These are phyloP conservation scores for Geococcyx californianus DNA, from an alignment of 2,113 vertebrate genomes.

Conservation along the genomic window DNA sequence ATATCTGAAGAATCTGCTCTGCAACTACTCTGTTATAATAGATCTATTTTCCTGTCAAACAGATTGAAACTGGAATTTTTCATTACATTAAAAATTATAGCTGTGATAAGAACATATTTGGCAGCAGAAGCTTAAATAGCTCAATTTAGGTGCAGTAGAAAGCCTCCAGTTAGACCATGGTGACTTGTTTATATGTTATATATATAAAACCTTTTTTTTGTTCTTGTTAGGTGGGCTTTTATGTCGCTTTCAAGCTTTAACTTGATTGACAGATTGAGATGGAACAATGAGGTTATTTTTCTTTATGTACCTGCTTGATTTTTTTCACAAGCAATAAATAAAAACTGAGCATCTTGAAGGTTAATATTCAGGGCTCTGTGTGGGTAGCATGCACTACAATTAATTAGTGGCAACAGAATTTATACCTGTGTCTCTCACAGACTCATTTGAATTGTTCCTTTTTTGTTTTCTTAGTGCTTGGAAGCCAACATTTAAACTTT, in stretches of 20 bases:
- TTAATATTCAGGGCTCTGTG: neutral
- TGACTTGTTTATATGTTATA: neutral
- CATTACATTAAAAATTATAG: neutral
- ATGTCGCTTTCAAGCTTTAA: neutral
- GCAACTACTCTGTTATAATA: neutral
- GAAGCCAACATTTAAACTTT: neutral
- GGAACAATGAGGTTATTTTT: neutral
- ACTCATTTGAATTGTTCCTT: neutral
- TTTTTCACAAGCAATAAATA: neutral
- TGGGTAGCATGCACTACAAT: neutral
- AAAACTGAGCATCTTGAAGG: neutral
- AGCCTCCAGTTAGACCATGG: neutral
- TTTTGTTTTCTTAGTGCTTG: neutral
- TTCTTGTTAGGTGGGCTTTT: neutral
- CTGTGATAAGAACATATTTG: neutral
- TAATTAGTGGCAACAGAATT: neutral
- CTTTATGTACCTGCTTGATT: neutral
- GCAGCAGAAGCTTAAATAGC: neutral
- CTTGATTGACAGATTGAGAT: neutral
- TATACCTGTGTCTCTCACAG: neutral
- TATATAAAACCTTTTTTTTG: neutral
- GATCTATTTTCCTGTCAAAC: neutral
- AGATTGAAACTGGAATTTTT: slow-evolving; percentile 5
- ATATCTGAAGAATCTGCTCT: neutral
- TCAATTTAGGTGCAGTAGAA: neutral